Evolutionary conservation across 2,797 vertebrate species (phyloP), one percentile per base, ranked within the genome.

Genomic region (Poliocrania exsul): DNA sequence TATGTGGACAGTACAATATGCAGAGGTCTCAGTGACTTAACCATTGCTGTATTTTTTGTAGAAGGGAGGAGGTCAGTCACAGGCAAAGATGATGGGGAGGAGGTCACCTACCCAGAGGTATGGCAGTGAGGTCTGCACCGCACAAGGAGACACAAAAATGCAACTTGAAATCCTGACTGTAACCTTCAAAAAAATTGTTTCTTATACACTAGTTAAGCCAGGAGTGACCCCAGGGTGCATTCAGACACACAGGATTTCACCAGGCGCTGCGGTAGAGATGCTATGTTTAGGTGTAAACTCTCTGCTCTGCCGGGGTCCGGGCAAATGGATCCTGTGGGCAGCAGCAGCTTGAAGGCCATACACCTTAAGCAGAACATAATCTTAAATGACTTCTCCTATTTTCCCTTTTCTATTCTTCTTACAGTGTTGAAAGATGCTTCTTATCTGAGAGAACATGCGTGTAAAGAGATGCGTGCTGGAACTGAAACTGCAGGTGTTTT

Each of bases 401-500:
- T 69, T 62, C 9, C 51, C 62, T 80, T 81, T 78, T 66, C 58
- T 54, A 35, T 62, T 71, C 75, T 84, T 47, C 51, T 74, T 89
- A 80, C 56, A 17, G 16, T 42, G 54, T 84, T 81, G 42, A 86
- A 75, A 92, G 57, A 88, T 58, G 42, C 14, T 75, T 69, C 74
- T 91, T 87, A 85, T 53, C 25, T 0, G 0, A 66, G 49, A 26
- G 38, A 95, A 84, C 29, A 16, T 11, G 31, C 0, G 0, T 54
- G 37, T 80, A 90, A 91, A 89, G 64, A 61, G 60, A 71, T 85
- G 74, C 31, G 60, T 69, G 58, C 51, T 79, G 74, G 67, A 94
- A 69, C 61, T 21, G 86, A 85, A 96, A 80, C 81, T 86, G 87
- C 89, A 96, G 93, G 88, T 96, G 89, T 85, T 93, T 95, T 64